A percentile compares a stretch with the other conserved stretches of the same genome.
Conservation (phyloP, 2,888 invertebrate genomes). For the Volucella inanis region DNA sequence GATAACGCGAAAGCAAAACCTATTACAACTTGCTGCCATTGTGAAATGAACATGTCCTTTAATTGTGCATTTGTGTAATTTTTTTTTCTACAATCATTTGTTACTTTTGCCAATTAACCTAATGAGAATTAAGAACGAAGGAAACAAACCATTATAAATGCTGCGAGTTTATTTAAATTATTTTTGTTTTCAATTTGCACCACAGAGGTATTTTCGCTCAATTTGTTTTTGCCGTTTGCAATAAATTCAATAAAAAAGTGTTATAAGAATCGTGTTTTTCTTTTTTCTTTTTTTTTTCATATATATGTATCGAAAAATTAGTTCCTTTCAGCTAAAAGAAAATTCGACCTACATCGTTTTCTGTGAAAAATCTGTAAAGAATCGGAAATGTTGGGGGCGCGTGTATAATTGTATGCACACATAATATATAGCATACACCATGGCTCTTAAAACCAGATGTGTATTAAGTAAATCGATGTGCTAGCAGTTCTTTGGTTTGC, state of each 20-base stretch:
- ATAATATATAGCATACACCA: too few species aligned
- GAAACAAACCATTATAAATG: conserved; percentile 64
- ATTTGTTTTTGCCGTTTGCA: conserved; percentile 41
- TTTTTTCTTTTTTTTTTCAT: neutral
- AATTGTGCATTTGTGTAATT: conserved; percentile 71
- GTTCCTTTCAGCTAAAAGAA: conserved; percentile 30
- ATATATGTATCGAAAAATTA: conserved; percentile 19
- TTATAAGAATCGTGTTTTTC: conserved; percentile 24
- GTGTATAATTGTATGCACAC: conserved; percentile 42
- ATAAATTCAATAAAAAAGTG: neutral
- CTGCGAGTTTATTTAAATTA: conserved; percentile 38
- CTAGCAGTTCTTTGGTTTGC: conserved; percentile 64
- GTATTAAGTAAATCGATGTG: conserved; percentile 73
- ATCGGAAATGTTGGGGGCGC: conserved; percentile 55
- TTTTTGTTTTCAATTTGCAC: conserved; percentile 67
- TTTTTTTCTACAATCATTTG: conserved; percentile 65
- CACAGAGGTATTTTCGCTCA: conserved; percentile 42
- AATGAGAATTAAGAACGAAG: conserved; percentile 52
- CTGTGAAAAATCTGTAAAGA: conserved; percentile 43
- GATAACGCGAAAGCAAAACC: conserved; percentile 33
- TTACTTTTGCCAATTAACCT: conserved; percentile 63
- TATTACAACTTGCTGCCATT: conserved; percentile 61
- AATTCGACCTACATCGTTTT: conserved; percentile 52
- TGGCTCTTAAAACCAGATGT: conserved; percentile 69
- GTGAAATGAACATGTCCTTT: conserved; percentile 68